These are phyloP conservation scores for Neomorphus geoffroyi DNA, from an alignment of 2,797 vertebrate species.

Conservation along the genomic window DNA sequence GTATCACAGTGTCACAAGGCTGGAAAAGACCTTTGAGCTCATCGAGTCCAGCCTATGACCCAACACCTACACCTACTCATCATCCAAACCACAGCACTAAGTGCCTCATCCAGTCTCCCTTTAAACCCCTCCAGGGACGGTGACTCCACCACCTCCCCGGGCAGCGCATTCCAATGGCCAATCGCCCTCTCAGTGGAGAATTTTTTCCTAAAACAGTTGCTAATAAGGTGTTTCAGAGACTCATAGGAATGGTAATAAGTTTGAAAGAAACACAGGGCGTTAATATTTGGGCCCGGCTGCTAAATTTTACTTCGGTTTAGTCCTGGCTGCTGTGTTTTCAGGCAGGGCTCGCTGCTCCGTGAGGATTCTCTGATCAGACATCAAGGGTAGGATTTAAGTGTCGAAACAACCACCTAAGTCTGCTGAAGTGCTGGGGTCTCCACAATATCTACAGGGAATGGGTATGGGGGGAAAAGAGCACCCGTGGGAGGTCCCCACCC, in stretches of 20 bases:
- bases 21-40: too few relatives aligned
- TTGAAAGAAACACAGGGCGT: constrained; percentile 42
- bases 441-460: not conserved
- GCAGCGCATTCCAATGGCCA: too few relatives aligned
- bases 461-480: not conserved
- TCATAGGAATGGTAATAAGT: constrained; percentile 46
- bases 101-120: too few relatives aligned
- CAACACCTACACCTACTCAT: too few relatives aligned
- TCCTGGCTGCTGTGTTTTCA: constrained; percentile 13
- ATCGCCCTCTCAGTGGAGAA: too few relatives aligned
- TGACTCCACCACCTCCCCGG: too few relatives aligned
- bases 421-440: not conserved
- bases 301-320: constrained; percentile 31
- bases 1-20: too few relatives aligned
- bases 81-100: too few relatives aligned
- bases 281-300: constrained; percentile 3
- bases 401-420: not conserved
- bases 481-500: fast-evolving
- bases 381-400: not conserved
- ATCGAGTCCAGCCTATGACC: too few relatives aligned
- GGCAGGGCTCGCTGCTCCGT: not conserved
- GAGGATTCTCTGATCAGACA: not conserved
- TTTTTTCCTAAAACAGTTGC: too few relatives aligned
- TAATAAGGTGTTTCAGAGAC: constrained; percentile 39
- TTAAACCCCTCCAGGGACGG: too few relatives aligned